These are phyloP conservation scores for Pipistrellus pygmaeus DNA, from an alignment of 2,797 vertebrate species.

Conservation along the genomic window DNA sequence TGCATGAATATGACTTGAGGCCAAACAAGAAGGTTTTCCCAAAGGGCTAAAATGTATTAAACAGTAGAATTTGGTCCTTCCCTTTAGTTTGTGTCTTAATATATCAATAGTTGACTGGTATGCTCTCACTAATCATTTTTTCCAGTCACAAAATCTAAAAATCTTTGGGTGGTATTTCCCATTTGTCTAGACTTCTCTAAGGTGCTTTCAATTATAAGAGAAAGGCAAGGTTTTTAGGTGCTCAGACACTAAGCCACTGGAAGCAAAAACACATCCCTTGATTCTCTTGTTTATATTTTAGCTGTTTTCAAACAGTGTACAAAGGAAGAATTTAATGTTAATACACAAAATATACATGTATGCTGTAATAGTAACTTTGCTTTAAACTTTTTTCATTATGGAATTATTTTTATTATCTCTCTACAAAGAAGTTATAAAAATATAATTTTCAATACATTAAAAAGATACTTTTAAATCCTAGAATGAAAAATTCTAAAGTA, in stretches of 20 bases:
- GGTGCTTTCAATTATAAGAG: background rate
- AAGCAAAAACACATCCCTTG: background rate
- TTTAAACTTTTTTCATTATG: constrained; percentile 43
- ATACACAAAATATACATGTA: background rate
- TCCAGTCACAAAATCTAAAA: background rate
- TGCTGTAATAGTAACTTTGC: background rate
- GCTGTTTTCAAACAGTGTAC: background rate
- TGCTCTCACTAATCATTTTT: background rate
- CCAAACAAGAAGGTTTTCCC: background rate
- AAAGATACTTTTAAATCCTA: constrained; percentile 33
- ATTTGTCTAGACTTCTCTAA: constrained; percentile 20
- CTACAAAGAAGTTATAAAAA: constrained; percentile 41
- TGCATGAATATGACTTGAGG: background rate
- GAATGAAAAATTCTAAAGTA: constrained; percentile 15
- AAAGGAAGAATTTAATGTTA: background rate
- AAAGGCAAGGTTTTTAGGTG: background rate
- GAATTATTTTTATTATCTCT: constrained; percentile 47
- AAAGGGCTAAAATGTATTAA: constrained; percentile 37
- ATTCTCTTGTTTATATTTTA: background rate
- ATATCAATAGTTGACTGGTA: background rate
- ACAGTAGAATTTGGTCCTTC: background rate
- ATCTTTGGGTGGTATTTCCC: background rate
- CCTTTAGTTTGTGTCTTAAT: background rate
- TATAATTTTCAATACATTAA: constrained; percentile 3
- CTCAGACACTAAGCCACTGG: no score